These are phyloP conservation scores for Neuroterus valhalla DNA, from an alignment of 1,140 invertebrate species.

Conservation along the genomic window DNA sequence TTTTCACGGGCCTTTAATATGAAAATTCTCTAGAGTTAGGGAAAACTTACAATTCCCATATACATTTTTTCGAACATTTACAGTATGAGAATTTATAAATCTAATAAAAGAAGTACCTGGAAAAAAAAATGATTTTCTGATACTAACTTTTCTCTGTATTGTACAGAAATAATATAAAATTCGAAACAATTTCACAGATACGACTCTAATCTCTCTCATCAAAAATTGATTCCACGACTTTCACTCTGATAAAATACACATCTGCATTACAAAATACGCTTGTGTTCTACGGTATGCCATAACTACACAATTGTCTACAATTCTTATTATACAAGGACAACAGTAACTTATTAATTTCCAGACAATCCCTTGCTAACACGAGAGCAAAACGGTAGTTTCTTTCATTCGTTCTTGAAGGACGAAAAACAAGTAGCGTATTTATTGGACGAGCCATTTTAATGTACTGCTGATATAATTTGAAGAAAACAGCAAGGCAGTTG, in stretches of 20 bases:
- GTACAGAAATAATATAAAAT: background rate
- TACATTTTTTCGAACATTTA: too few relatives aligned
- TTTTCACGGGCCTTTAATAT: background rate
- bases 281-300: background rate
- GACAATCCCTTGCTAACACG: background rate
- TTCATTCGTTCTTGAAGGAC: background rate
- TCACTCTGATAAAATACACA: constrained; percentile 5
- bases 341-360: background rate
- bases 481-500: too few relatives aligned
- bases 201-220: background rate
- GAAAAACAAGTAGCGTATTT: background rate
- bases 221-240: background rate
- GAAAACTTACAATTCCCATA: too few relatives aligned
- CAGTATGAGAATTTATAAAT: too few relatives aligned
- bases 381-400: background rate
- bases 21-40: background rate
- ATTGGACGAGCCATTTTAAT: background rate
- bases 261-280: constrained; percentile 7
- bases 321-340: constrained; percentile 5
- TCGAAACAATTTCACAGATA: background rate
- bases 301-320: background rate
- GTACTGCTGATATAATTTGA: too few relatives aligned
- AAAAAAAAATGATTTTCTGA: too few relatives aligned
- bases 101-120: too few relatives aligned
- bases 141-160: too few relatives aligned